Evolutionary conservation across 35 echinoderm and acorn worm genomes (phyloP), one percentile per base, ranked within the genome.

Genomic region (Apostichopus parvimensis): DNA sequence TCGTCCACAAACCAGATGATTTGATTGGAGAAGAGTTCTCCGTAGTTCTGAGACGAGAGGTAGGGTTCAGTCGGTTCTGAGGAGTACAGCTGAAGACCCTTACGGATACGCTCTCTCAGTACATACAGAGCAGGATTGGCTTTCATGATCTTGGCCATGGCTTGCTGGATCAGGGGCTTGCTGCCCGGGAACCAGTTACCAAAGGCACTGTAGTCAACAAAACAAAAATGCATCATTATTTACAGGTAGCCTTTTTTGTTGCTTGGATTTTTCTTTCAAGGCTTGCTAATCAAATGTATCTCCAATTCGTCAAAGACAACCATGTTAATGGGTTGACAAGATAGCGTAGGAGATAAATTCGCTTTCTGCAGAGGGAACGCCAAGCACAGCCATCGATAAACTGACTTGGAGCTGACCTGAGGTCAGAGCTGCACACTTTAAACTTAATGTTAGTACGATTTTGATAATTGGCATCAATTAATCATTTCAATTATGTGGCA

Each of bases 1-100:
- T 98, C 97, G 83, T 98, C 97, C 81, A 98, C 97, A 86, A 96
- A 98, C 97, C 97, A 98, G 91, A 98, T 98, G 95, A 98, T 98
- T 87, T 98, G 97, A 57, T 98, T 98, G 64, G 97, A 98, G 93
- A 98, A 98, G 77, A 98, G 95, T 57, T 98, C 97, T 53, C 97
- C 97, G 79, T 98, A 98, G 93, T 98, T 98, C 94, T 98, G 97
- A 6, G 97, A 98, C 0, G 97, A 98, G 13, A 98, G 94, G 97
- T 98, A 98, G 2, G 94, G 97, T 71, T 96, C 97, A 28, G 94
- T 98, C 25, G 97, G 97, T 79, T 98, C 97, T 0, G 97, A 98
- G 34, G 97, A 98, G 93, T 98, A 98, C 58, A 98, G 87, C 83
- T 98, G 94, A 0, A 98, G 95, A 94, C 97, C 97, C 72, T 96